Base-by-base conservation (phyloP, 2,888 invertebrate genomes). In the Peribatodes rhomboidaria region DNA sequence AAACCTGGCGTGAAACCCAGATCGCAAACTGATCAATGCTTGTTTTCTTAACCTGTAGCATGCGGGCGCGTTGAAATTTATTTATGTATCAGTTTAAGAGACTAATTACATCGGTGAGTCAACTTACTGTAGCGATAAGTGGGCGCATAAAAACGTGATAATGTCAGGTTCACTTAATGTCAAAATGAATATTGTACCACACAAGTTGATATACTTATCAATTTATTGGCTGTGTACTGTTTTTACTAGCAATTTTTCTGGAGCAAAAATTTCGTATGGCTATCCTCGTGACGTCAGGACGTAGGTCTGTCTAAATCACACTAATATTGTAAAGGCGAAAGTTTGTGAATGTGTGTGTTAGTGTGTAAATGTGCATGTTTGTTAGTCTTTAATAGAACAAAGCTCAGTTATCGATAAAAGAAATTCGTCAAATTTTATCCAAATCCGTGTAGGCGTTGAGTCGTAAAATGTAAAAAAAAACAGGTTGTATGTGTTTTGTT, bases 31-130 rank as follows among this genome's bases (percentile, higher is more conserved):
- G 65, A 65, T 73, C 67, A 55, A 27, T 57, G 53, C 67, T 60
- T 61, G 59, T 69, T 67, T 68, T 54, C 60, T 65, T 69, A 77
- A 76, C 69, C 72, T 60, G 77, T 69, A 65, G 64, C 61, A 64
- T 68, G 71, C 73, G 62, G 67, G 68, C 56, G 27, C 55, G 52
- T 64, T 78, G 73, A 78, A 82, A 86, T 87, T 82, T 82, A 83
- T 84, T 65, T 80, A 84, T 84, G 82, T 87, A 88, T 89, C 87
- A 79, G 74, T 75, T 83, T 82, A 79, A 83, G 77, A 74, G 74
- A 80, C 84, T 84, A 88, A 87, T 89, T 87, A 86, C 79, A 80
- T 81, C 71, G 76, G 66, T 70, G 76, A 75, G 79, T 78, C 75
- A 82, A 76, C 76, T 78, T 77, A 77, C 79, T 75, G 69, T 74